Evolutionary conservation across 1,140 invertebrate genomes (phyloP), one percentile per base, ranked within the genome.

Genomic region (Zaprionus tsacasi): DNA sequence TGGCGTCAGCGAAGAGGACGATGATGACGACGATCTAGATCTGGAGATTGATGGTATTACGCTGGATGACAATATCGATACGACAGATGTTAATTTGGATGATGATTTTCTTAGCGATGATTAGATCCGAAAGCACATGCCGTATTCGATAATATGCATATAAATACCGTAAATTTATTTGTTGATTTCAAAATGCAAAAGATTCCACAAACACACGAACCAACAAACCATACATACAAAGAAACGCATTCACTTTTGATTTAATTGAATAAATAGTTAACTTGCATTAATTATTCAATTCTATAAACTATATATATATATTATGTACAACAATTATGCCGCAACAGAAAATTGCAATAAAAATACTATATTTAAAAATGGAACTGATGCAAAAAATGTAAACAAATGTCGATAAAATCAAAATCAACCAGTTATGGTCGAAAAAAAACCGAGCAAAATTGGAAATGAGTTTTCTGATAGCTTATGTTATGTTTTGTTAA

Each of bases 11-110:
- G 93, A 68, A 21, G 93, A 68, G n/a, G 80, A 77, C 15, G 86
- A 92, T 56, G 91, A 92, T 56, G 90, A 89, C 61, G 94, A 95
- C 36, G 95, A 95, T 76, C 76, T 95, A 4, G 95, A 95, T 79
- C 76, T 95, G 30, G 95, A 95, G 85, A 92, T 95, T 21, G 95
- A 95, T 50, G 93, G 93, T 45, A 93, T 94, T 56, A 94, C 94
- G 74, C 82, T 96, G 35, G 95, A 95, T 81, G 95, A 95, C 63
- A 95, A 95, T 85, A 95, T 95, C 61, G 95, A 95, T 87, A 95
- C 94, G 21, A 94, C 94, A 71, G 95, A 92, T 76, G 91, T 92
- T 8, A 92, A 92, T 81, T 55, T 92, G 52, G 91, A 92, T 79
- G 91, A 91, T 40, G 86, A 90, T 40, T 90, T 92, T 67, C 40